Percentiles rank a stretch among this genome's conserved stretches.
Conservation (phyloP, 2,113 vertebrate species). For the Lonchura striata region DNA sequence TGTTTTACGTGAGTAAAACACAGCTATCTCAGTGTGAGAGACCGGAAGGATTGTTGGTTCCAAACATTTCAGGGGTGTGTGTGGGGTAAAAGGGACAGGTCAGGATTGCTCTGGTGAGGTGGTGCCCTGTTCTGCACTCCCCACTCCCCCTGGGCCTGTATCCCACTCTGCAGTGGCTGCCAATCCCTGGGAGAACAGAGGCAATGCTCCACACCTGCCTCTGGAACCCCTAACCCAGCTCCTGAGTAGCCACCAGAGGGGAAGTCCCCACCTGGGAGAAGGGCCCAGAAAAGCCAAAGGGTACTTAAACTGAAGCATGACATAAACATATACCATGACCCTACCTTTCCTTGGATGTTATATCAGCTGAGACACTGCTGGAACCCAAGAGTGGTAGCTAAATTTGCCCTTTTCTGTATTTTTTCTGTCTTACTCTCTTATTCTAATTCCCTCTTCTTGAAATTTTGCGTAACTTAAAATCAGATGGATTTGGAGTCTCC, state of each 20-base stretch:
- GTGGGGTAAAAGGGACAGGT: neutral
- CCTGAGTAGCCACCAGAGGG: neutral
- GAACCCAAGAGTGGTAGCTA: neutral
- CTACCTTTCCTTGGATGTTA: neutral
- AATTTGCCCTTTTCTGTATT: neutral
- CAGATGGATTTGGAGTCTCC: neutral
- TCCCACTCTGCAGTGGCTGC: fast-evolving
- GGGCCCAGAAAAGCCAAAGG: neutral
- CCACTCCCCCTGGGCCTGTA: too few species aligned
- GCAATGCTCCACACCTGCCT: neutral
- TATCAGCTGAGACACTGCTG: neutral
- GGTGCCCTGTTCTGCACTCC: neutral
- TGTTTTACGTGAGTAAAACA: neutral
- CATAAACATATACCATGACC: neutral
- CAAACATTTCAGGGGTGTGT: fast-evolving
- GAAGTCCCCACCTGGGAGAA: neutral
- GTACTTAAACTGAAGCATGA: neutral
- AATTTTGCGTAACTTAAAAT: neutral
- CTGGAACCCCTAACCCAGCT: neutral
- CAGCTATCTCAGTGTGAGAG: neutral
- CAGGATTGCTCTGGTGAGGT: neutral
- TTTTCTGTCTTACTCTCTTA: neutral
- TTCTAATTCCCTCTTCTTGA: neutral
- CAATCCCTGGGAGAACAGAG: neutral
- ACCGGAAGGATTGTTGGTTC: neutral